Percentiles rank a stretch among this genome's conserved stretches.
These are phyloP conservation scores for Rhadina sibilatrix DNA, from an alignment of 2,113 vertebrate species.

Conservation along the genomic window DNA sequence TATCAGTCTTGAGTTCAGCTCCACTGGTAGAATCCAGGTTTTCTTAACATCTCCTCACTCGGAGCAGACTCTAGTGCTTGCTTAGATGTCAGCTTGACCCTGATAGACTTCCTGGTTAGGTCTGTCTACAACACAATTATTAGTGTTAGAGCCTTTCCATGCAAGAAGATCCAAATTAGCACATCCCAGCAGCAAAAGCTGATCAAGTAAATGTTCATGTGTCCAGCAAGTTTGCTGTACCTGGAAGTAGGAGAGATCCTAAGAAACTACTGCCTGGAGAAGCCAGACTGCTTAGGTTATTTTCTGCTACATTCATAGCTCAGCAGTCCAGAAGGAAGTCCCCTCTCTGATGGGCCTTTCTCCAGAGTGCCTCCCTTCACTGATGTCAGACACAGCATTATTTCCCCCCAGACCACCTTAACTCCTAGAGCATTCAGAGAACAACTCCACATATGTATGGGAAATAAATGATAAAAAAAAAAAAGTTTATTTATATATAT, in stretches of 20 bases:
- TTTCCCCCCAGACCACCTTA: not conserved
- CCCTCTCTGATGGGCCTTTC: not conserved
- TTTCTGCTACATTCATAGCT: not conserved
- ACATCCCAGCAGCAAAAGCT: not conserved
- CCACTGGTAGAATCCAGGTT: not conserved
- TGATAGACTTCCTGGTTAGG: not conserved
- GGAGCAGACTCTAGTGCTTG: not conserved
- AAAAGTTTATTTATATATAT: too few relatives aligned
- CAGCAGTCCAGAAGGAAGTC: not conserved
- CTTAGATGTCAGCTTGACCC: not conserved
- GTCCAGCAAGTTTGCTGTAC: not conserved
- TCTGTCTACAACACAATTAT: not conserved
- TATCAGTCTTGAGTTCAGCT: not conserved
- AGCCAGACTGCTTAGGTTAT: not conserved
- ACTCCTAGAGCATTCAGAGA: not conserved
- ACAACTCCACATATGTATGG: not conserved
- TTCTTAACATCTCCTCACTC: not conserved
- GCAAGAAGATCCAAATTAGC: not conserved
- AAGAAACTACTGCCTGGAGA: not conserved
- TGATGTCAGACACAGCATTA: not conserved
- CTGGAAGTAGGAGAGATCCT: not conserved
- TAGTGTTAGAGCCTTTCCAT: not conserved
- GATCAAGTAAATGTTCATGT: not conserved
- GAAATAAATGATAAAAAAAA: not conserved
- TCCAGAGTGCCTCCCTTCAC: not conserved